These are phyloP conservation scores for Corapipo altera DNA, from an alignment of 2,113 vertebrate species.

Conservation along the genomic window DNA sequence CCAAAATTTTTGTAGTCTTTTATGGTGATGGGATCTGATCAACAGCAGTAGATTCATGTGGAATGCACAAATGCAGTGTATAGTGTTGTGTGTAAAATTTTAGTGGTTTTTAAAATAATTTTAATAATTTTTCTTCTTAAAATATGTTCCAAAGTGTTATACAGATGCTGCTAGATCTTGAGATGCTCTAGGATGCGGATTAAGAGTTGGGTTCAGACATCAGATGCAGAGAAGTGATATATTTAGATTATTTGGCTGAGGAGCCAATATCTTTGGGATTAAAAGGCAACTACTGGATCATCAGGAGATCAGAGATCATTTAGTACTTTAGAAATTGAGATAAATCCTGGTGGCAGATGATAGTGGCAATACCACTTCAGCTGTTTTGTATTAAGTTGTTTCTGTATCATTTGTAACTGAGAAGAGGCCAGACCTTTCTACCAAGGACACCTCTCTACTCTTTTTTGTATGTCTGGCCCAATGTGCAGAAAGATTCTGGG, in stretches of 20 bases:
- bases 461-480: background rate
- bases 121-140: background rate
- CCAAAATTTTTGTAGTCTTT: background rate
- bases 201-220: background rate
- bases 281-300: background rate
- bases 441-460: background rate
- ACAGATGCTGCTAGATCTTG: background rate
- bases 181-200: background rate
- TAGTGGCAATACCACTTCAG: background rate
- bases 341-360: background rate
- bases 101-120: background rate
- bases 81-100: background rate
- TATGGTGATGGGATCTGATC: background rate
- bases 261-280: background rate
- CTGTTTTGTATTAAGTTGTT: background rate
- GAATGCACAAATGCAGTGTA: background rate
- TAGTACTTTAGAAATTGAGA: background rate
- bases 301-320: background rate
- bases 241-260: background rate
- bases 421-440: background rate
- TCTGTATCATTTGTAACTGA: background rate
- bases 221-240: background rate
- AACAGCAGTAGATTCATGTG: background rate
- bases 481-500: background rate
- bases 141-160: background rate